phyloP scores from a whole-genome alignment of 2,888 invertebrate genomes.

The Dicycla oo region DNA sequence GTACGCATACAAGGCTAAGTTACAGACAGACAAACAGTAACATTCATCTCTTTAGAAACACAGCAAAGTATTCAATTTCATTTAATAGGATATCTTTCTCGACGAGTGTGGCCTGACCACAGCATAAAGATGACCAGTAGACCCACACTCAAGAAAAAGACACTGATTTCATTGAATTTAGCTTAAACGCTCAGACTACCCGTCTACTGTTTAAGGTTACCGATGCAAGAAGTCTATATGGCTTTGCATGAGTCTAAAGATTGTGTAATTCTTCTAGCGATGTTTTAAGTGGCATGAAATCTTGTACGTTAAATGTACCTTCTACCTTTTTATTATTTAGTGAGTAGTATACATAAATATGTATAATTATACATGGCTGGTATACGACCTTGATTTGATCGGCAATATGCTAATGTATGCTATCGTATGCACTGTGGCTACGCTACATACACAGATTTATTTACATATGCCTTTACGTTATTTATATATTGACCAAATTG shows the following conservation, averaged over 20 bases:
- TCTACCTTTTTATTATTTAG: conserved; percentile 42
- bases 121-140: conserved; percentile 22
- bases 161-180: background rate
- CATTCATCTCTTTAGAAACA: conserved; percentile 47
- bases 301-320: conserved; percentile 21
- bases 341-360: conserved; percentile 48
- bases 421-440: conserved; percentile 58
- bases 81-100: conserved; percentile 53
- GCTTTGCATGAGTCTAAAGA: no score
- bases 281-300: background rate
- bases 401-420: conserved; percentile 72
- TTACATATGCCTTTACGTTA: conserved; percentile 45
- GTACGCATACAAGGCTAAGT: conserved; percentile 1
- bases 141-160: background rate
- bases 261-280: no score
- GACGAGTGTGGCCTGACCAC: conserved; percentile 30
- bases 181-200: background rate
- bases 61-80: conserved; percentile 55
- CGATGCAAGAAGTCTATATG: background rate
- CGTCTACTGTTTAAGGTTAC: background rate
- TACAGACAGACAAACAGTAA: conserved; percentile 32
- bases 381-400: conserved; percentile 75
- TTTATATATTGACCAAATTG: conserved; percentile 57
- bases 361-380: conserved; percentile 53
- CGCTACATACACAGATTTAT: conserved; percentile 48